Conservation (phyloP, 2,888 invertebrate species). For the Lochmaea crataegi region DNA sequence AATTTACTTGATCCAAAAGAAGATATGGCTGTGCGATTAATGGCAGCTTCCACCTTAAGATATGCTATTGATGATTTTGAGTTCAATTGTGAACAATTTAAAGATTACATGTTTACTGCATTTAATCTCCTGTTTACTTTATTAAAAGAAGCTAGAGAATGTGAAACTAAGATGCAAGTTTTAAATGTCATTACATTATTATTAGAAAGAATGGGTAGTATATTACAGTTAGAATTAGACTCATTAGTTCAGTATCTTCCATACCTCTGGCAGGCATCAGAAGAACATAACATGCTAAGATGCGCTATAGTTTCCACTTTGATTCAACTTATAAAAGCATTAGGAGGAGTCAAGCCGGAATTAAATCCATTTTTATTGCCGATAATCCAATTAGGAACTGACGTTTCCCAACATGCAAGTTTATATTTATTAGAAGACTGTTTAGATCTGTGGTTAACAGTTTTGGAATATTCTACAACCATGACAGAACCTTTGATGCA, state of each 20-base stretch:
- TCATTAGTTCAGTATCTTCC: conserved; percentile 87
- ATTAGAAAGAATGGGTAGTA: conserved; percentile 85
- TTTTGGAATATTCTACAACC: conserved; percentile 80
- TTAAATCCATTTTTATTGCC: conserved; percentile 74
- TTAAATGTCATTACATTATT: conserved; percentile 90
- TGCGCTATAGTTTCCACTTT: conserved; percentile 91
- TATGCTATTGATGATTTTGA: conserved; percentile 92
- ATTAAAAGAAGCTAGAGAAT: conserved; percentile 75
- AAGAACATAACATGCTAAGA: conserved; percentile 88
- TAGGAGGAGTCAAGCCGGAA: conserved; percentile 66
- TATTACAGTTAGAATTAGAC: conserved; percentile 76
- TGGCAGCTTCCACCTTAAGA: conserved; percentile 87
- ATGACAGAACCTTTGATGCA: conserved; percentile 76
- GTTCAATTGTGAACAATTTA: conserved; percentile 87
- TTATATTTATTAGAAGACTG: conserved; percentile 95
- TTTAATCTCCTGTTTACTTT: conserved; percentile 85
- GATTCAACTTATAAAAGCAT: conserved; percentile 84
- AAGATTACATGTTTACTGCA: conserved; percentile 82
- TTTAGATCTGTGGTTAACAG: conserved; percentile 87
- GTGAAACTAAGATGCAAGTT: conserved; percentile 79
- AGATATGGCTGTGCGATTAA: conserved; percentile 89
- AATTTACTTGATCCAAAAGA: conserved; percentile 77
- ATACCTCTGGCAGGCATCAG: conserved; percentile 88
- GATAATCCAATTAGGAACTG: conserved; percentile 81
- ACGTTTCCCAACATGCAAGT: conserved; percentile 81